Base-by-base conservation (phyloP, 2,888 invertebrate genomes). In the Stratiomys singularior region DNA sequence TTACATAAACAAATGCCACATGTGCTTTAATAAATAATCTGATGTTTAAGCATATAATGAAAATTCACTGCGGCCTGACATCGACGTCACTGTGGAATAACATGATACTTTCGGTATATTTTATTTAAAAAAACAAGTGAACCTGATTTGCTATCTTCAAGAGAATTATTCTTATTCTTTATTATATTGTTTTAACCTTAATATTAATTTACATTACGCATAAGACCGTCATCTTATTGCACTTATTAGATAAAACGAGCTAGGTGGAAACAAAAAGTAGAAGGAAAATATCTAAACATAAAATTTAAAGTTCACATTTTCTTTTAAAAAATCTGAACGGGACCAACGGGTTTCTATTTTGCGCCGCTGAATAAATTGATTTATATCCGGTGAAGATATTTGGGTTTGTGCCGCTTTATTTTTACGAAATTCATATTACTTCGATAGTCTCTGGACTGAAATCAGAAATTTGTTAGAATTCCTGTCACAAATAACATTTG, bases 371-470 rank as follows among this genome's bases (percentile, higher is more conserved):
- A 30, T 37, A 37, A 46, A 13, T 23, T 21, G 47, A 46, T 7
- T 13, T 69, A 69, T 69, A 69, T 46, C 46, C 69, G 46, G 46
- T 69, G 69, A 47, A 69, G 23, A 47, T 47, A 69, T 47, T 69
- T 28, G 15, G 47, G 69, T 47, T 69, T 69, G n/a, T 69, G 69
- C 30, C 69, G 46, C 47, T 25, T 46, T 47, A 69, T 4, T 25
- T 15, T 46, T 1, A 69, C 69, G 28, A 69, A 25, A 25, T 69
- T 46, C 69, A 69, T 13, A 25, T 69, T 69, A 25, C n/a, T 69
- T 69, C 69, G 69, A 46, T 69, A 69, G 1, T 25, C 23, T 25
- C 25, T 21, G 13, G 69, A 69, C 69, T 69, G 47, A 11, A 69
- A 69, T 37, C 5, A 37, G 9, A 37, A 37, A 37, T 37, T 44